Conservation (phyloP, 1,140 invertebrate genomes). For the Bradynema listronoti region DNA sequence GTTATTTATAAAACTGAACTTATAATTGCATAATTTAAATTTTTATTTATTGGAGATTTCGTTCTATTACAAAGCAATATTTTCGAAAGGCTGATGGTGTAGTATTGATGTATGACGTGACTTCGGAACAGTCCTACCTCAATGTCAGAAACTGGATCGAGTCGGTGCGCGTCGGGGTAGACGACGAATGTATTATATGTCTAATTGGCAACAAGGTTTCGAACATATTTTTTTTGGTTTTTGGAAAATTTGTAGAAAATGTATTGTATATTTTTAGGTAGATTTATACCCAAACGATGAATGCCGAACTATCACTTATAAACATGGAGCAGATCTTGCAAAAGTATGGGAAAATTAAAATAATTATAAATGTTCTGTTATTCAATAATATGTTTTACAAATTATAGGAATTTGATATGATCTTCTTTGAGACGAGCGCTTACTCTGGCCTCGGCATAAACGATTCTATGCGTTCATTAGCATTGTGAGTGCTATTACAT, state of each 20-base stretch:
- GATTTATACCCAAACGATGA: constrained; percentile 59
- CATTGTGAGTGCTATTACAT: constrained; percentile 58
- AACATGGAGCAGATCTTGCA: constrained; percentile 63
- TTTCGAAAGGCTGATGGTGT: constrained; percentile 69
- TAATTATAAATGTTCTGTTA: constrained; percentile 2
- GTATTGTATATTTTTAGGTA: constrained; percentile 35
- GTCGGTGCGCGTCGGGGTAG: constrained; percentile 62
- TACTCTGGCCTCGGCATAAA: constrained; percentile 59
- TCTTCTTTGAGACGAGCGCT: constrained; percentile 66
- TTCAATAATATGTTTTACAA: constrained; percentile 9
- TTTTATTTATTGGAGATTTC: constrained; percentile 62
- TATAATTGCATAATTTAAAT: no score
- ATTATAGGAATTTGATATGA: constrained; percentile 61
- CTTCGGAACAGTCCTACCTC: constrained; percentile 65
- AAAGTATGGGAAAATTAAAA: constrained; percentile 58
- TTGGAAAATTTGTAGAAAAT: not conserved
- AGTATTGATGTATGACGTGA: constrained; percentile 67
- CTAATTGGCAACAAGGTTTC: constrained; percentile 61
- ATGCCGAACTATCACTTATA: constrained; percentile 58
- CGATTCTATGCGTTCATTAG: constrained; percentile 61
- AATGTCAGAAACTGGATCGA: constrained; percentile 67
- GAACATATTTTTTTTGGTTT: no score
- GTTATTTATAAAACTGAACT: no score
- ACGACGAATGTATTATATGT: constrained; percentile 59
- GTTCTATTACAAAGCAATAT: constrained; percentile 68